These are phyloP conservation scores for Xanthorhoe designata DNA, from an alignment of 2,888 invertebrate genomes.

Conservation along the genomic window DNA sequence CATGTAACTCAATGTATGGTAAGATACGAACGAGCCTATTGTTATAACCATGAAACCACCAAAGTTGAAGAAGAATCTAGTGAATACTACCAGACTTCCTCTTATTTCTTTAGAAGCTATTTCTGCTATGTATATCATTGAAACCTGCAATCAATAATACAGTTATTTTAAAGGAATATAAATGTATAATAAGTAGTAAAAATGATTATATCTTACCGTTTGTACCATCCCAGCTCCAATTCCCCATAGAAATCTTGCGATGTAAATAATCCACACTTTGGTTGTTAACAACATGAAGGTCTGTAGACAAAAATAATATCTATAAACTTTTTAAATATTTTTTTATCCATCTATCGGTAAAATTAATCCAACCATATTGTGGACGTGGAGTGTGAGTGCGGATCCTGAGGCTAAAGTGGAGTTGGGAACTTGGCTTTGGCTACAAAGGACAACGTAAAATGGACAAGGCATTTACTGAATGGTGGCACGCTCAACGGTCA, in stretches of 20 bases:
- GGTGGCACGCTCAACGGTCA: no score
- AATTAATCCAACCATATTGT: no score
- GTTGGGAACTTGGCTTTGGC: no score
- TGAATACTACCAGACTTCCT: conserved; percentile 62
- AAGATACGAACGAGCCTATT: conserved; percentile 68
- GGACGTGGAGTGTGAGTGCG: no score
- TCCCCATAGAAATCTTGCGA: conserved; percentile 77
- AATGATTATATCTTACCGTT: conserved; percentile 50
- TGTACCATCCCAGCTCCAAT: conserved; percentile 75
- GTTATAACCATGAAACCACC: conserved; percentile 68
- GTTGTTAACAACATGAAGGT: conserved; percentile 67
- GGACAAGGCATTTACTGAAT: no score
- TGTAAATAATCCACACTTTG: conserved; percentile 72
- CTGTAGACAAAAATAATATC: conserved; percentile 51
- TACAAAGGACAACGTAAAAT: no score
- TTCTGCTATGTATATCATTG: conserved; percentile 71
- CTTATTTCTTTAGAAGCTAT: conserved; percentile 74
- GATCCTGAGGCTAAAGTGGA: no score
- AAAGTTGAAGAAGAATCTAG: conserved; percentile 64
- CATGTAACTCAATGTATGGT: conserved; percentile 66
- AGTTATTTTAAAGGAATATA: background rate
- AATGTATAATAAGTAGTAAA: background rate
- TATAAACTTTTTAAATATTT: background rate
- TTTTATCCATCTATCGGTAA: no score
- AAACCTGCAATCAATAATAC: conserved; percentile 56